A percentile compares a stretch with the other conserved stretches of the same genome.
Evolutionary conservation across 2,113 vertebrate genomes (phyloP).

Genomic region (Ciconia maguari): DNA sequence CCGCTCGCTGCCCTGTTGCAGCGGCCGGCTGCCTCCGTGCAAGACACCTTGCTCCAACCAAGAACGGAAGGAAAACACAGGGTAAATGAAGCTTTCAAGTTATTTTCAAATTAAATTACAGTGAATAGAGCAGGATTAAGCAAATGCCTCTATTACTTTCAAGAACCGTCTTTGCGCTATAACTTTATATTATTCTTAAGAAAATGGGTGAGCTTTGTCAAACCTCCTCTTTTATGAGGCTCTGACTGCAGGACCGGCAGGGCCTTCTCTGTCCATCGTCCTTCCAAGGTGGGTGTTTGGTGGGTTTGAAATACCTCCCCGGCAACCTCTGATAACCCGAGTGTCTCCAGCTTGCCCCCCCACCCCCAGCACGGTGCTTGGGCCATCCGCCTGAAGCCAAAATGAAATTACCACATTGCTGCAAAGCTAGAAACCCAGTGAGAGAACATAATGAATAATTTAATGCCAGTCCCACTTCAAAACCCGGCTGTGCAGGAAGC

Average conservation of each 20-base stretch:
- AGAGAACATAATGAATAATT: background rate
- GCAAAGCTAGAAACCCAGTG: background rate
- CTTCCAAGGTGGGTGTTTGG: conserved; percentile 9
- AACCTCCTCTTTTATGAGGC: conserved; percentile 1
- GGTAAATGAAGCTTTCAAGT: background rate
- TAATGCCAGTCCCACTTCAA: background rate
- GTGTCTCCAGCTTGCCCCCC: background rate
- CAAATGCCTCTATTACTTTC: background rate
- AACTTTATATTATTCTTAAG: conserved; percentile 27
- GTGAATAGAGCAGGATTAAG: background rate
- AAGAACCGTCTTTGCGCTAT: background rate
- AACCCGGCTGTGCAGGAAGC: background rate
- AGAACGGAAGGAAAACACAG: background rate
- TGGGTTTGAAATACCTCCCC: background rate
- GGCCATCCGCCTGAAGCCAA: background rate
- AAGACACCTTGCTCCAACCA: background rate
- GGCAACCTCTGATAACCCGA: background rate
- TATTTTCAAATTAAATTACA: conserved; percentile 43
- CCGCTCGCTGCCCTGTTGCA: background rate
- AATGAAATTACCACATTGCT: background rate
- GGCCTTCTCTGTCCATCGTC: conserved; percentile 24
- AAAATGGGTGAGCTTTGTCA: background rate
- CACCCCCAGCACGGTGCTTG: rapidly evolving
- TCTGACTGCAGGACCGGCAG: conserved; percentile 23
- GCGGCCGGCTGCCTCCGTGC: background rate